These are phyloP conservation scores for Excalfactoria chinensis DNA, from an alignment of 2,113 vertebrate genomes.

Conservation along the genomic window DNA sequence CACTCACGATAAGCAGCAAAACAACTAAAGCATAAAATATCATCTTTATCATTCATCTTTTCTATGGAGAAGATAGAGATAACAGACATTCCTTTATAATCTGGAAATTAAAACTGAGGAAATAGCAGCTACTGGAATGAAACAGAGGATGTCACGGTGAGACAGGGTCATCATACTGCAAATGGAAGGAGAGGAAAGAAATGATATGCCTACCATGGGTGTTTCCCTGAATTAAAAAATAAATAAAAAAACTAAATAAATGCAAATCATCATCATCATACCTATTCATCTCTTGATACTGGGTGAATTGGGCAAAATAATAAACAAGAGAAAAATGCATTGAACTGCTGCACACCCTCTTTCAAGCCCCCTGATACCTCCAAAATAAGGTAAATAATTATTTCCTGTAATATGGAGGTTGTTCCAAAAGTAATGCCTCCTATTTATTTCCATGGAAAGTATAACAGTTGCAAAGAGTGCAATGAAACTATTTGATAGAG, in stretches of 20 bases:
- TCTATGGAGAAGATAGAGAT: background rate
- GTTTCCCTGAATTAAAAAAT: conserved; percentile 57
- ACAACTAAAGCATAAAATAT: background rate
- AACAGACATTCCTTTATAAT: background rate
- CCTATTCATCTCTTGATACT: background rate
- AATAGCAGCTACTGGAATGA: conserved; percentile 18
- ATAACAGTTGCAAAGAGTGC: no score
- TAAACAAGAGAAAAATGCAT: background rate
- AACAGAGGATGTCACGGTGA: conserved; percentile 32
- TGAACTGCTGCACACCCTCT: background rate
- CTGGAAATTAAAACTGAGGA: background rate
- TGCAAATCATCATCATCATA: background rate
- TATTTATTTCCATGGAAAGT: no score
- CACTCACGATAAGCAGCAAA: background rate
- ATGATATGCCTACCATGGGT: background rate
- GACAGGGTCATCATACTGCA: background rate
- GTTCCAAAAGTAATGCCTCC: no score
- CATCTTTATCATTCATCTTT: background rate
- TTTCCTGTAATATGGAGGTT: background rate
- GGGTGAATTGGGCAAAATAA: background rate
- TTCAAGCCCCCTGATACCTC: accelerated
- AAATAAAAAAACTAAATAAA: conserved; percentile 33
- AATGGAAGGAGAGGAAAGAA: conserved; percentile 38
- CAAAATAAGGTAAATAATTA: background rate
- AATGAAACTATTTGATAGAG: no score